Percentiles rank a stretch among this genome's conserved stretches.
Evolutionary conservation across 2,113 vertebrate species (phyloP).

Genomic region (Rhipidura dahli): DNA sequence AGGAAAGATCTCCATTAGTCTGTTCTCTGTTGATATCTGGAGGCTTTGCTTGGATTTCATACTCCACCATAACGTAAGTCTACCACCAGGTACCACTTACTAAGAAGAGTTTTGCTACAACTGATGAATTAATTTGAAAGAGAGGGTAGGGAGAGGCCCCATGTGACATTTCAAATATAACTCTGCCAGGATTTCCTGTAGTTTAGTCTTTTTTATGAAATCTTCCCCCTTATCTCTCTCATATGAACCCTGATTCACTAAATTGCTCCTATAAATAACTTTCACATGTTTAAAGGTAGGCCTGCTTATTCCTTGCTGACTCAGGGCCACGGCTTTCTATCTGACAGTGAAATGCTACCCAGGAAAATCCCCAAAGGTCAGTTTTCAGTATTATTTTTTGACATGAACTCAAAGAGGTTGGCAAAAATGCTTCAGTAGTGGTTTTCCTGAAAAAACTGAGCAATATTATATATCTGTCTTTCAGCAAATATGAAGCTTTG

Average conservation of each 20-base stretch:
- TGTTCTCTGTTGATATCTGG: not conserved
- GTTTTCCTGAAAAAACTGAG: conserved; percentile 10
- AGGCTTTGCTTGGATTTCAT: not conserved
- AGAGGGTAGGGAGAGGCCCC: not conserved
- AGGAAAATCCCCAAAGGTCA: conserved; percentile 36
- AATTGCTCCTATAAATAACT: conserved; percentile 8
- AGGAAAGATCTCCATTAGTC: not conserved
- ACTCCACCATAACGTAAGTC: not conserved
- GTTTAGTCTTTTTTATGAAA: not conserved
- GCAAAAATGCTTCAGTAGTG: conserved; percentile 26
- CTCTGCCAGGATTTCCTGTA: not conserved
- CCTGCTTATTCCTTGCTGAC: not conserved
- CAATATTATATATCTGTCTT: conserved; percentile 41
- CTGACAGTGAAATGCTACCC: conserved; percentile 12
- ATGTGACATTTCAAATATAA: not conserved
- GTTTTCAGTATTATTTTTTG: conserved; percentile 30
- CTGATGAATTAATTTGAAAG: not conserved
- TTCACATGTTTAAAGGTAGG: conserved; percentile 28
- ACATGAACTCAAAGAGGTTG: not conserved
- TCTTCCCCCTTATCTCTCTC: not conserved
- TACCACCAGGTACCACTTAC: not conserved
- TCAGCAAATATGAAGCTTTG: conserved; percentile 41
- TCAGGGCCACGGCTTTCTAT: not conserved
- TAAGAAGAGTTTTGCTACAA: not conserved
- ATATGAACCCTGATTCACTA: not conserved